Evolutionary conservation across 1,140 invertebrate species (phyloP), one percentile per base, ranked within the genome.

Genomic region (Drosophila lacteicornis): DNA sequence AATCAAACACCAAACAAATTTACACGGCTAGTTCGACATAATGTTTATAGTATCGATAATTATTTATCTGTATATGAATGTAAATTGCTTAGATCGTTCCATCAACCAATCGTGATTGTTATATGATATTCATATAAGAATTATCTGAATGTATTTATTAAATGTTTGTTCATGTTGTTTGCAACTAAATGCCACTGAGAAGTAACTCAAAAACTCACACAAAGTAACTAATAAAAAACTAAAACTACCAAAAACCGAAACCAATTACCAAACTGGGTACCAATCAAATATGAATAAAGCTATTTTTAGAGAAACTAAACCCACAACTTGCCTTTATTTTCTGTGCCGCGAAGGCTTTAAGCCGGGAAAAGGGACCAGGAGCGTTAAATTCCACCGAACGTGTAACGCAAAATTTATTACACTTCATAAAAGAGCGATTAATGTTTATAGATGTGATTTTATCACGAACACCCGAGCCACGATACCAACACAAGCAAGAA

Each of bases 381-480:
- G 80, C 60, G 56, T 78, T 77, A 81, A 84, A 81, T 69, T 77
- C 51, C 62, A n/a, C 25, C 30, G 19, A 90, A 78, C 78, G 80
- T 84, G 78, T 68, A 71, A 73, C 61, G 59, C 67, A 49, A 76
- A 90, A 90, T 90, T 90, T 90, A 90, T 90, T 91, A 74, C 82
- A 85, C 85, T 85, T 90, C 86, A 90, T 90, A 90, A 91, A 79
- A 91, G 82, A 85, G 86, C 86, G 85, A 90, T 90, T 90, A 90
- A 90, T 80, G 85, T 90, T 90, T 91, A 91, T 90, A 88, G 81
- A 90, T 90, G 85, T 82, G 85, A 90, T 90, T 90, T 82, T 79
- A 91, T 80, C 85, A 90, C 85, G 86, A 90, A 88, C 80, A 51
- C 59, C 56, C 63, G 40, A 43, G 68, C 53, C 40, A 45, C 45